These are phyloP conservation scores for Falco naumanni DNA, from an alignment of 2,797 vertebrate genomes.

Conservation along the genomic window DNA sequence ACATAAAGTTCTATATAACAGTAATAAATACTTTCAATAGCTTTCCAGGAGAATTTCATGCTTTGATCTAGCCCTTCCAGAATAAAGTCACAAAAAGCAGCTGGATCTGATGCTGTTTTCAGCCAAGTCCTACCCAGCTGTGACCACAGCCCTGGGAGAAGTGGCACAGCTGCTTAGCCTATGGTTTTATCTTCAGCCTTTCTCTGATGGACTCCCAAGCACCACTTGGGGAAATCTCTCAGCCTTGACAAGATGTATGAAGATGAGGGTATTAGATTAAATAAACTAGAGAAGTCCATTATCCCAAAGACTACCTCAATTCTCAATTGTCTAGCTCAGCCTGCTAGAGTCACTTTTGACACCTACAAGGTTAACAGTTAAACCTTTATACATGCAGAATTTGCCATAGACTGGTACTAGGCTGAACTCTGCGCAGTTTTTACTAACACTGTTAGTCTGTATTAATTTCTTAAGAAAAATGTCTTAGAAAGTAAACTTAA, in stretches of 20 bases:
- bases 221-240: neutral
- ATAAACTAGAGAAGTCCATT: neutral
- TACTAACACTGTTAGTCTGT: neutral
- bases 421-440: neutral
- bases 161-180: neutral
- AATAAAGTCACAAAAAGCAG: neutral
- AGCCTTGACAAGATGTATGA: neutral
- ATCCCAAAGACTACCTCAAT: neutral
- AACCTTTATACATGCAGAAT: neutral
- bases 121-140: neutral
- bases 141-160: neutral
- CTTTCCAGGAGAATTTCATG: neutral
- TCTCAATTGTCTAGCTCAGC: neutral
- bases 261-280: neutral
- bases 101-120: neutral
- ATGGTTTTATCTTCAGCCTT: neutral
- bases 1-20: accelerated
- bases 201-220: neutral
- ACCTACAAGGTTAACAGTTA: neutral
- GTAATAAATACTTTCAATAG: neutral
- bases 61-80: neutral
- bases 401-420: neutral
- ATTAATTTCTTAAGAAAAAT: neutral
- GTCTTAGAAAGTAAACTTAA: neutral
- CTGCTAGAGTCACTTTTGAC: neutral